Evolutionary conservation across 2,113 vertebrate genomes (phyloP).

Genomic region (Mus musculus): DNA sequence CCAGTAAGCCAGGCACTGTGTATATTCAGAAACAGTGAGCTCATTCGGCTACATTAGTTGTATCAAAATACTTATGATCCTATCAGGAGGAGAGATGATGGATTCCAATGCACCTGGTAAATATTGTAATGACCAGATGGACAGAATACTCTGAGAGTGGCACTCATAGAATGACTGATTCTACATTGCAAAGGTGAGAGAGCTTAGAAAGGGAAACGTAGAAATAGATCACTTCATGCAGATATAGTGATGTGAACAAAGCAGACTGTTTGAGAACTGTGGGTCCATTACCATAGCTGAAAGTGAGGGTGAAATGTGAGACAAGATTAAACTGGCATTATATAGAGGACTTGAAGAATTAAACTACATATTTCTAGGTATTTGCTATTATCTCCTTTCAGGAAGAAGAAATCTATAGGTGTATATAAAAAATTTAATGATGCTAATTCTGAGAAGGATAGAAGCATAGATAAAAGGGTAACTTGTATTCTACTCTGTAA

Average conservation of each 20-base stretch:
- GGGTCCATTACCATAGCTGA: background rate
- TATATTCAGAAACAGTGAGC: background rate
- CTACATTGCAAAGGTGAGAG: background rate
- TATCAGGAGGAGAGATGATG: background rate
- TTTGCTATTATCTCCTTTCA: background rate
- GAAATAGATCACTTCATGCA: background rate
- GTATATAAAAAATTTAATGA: background rate
- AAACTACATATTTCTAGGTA: background rate
- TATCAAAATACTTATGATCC: background rate
- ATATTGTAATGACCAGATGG: background rate
- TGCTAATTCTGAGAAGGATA: background rate
- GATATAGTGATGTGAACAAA: background rate
- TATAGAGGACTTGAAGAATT: background rate
- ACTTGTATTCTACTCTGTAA: background rate
- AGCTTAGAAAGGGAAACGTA: background rate
- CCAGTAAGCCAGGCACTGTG: background rate
- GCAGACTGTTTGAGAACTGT: background rate
- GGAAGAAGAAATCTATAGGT: background rate
- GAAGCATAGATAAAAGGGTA: background rate
- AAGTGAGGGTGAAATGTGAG: background rate
- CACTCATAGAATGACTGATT: background rate
- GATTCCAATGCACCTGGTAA: background rate
- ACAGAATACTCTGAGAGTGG: background rate
- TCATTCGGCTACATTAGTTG: background rate
- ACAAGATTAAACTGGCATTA: background rate